Percentiles rank a stretch among this genome's conserved stretches.
Evolutionary conservation across 2,888 invertebrate genomes (phyloP).

Genomic region (Cancer borealis): DNA sequence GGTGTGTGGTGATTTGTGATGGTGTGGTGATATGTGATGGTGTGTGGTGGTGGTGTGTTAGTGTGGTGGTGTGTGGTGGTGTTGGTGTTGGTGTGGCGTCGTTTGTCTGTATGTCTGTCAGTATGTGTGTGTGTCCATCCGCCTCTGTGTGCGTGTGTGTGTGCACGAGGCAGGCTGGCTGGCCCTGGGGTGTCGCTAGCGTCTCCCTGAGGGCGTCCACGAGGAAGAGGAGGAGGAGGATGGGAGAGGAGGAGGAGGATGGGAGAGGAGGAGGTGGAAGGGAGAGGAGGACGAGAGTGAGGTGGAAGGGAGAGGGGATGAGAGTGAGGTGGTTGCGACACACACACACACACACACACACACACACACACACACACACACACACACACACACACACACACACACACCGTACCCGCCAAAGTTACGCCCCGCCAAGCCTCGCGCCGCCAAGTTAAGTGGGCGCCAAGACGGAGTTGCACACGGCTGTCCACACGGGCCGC

Average conservation of each 20-base stretch:
- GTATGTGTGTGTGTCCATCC: not conserved
- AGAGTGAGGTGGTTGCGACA: constrained; percentile 28
- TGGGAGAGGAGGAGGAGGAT: not conserved
- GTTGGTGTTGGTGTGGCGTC: not conserved
- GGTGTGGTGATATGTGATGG: not conserved
- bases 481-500: constrained; percentile 63
- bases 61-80: not conserved
- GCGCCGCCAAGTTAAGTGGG: constrained; percentile 68
- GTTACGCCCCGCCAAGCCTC: constrained; percentile 64
- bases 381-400: constrained; percentile 45
- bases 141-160: constrained; percentile 36
- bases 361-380: constrained; percentile 2
- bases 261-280: not conserved
- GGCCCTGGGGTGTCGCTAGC: constrained; percentile 7
- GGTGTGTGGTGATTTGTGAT: not conserved
- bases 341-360: constrained; percentile 25
- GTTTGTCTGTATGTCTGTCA: not conserved
- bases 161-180: not conserved
- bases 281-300: constrained; percentile 25
- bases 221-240: constrained; percentile 4
- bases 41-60: not conserved
- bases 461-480: constrained; percentile 57
- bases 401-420: constrained; percentile 69
- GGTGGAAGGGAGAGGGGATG: constrained; percentile 22
- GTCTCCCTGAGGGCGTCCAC: not conserved